Conservation (phyloP, 2,797 vertebrate species). For the Falco concolor region DNA sequence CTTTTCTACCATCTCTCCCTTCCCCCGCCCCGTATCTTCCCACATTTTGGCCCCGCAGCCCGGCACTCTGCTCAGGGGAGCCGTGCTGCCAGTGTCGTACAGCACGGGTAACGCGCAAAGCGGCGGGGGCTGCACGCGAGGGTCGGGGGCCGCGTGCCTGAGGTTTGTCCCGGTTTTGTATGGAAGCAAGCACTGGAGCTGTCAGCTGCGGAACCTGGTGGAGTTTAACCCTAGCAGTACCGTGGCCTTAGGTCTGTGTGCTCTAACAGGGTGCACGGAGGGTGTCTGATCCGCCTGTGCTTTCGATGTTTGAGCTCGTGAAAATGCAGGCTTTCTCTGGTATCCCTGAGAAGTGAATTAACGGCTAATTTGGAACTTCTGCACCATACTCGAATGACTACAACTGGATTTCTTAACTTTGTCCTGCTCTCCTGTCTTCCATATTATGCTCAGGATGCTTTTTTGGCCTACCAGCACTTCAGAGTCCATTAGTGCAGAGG, state of each 20-base stretch:
- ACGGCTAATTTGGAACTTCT: background rate
- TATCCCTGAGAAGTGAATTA: background rate
- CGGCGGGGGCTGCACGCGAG: rapidly evolving
- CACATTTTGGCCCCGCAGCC: rapidly evolving
- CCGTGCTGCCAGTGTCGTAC: background rate
- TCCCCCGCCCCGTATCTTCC: too few species aligned
- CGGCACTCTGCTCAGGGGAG: rapidly evolving
- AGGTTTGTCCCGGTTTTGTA: background rate
- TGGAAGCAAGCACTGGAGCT: too few species aligned
- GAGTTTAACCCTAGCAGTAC: background rate
- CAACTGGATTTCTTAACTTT: background rate
- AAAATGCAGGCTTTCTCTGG: background rate
- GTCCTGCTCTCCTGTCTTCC: background rate
- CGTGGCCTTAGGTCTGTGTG: background rate
- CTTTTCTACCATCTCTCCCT: rapidly evolving
- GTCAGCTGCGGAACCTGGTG: too few species aligned
- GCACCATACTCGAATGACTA: background rate
- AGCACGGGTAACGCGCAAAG: too few species aligned
- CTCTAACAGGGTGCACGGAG: background rate
- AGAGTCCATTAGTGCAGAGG: background rate
- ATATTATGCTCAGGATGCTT: background rate
- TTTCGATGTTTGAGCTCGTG: background rate
- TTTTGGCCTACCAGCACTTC: background rate
- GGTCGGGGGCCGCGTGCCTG: too few species aligned
- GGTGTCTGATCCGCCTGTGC: background rate